Percentiles rank a stretch among this genome's conserved stretches.
Evolutionary conservation across 2,888 invertebrate species (phyloP).

Genomic region (Scaptomyza cyrtandrae): DNA sequence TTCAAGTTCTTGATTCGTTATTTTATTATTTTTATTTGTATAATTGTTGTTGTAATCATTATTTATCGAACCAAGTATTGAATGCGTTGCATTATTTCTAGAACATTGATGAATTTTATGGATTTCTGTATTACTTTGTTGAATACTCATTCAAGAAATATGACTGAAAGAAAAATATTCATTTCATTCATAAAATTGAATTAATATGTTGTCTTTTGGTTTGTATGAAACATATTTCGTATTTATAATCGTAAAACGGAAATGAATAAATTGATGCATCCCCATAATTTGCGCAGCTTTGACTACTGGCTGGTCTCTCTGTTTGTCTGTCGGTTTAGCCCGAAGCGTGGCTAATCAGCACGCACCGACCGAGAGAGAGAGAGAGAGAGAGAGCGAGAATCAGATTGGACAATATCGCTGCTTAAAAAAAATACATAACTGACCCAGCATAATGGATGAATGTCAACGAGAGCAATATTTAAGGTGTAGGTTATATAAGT

Average conservation of each 20-base stretch:
- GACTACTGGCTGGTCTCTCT: background rate
- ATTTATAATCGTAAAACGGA: constrained; percentile 50
- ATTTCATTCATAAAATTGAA: constrained; percentile 40
- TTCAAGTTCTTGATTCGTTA: constrained; percentile 28
- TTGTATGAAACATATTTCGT: background rate
- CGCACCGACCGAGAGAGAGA: constrained; percentile 35
- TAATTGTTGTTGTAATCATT: background rate
- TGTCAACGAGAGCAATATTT: constrained; percentile 1
- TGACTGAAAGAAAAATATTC: background rate
- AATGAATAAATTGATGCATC: constrained; percentile 68
- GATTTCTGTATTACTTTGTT: background rate
- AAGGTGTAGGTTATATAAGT: background rate
- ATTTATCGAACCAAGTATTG: background rate
- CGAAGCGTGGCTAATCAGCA: constrained; percentile 57
- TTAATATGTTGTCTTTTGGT: background rate
- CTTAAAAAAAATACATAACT: constrained; percentile 24
- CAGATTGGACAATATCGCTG: constrained; percentile 10
- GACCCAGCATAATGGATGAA: constrained; percentile 34
- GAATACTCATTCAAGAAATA: too few relatives aligned
- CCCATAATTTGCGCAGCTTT: constrained; percentile 48
- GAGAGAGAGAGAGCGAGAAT: background rate
- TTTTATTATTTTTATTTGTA: constrained; percentile 17
- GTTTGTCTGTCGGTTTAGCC: constrained; percentile 28
- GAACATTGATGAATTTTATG: background rate
- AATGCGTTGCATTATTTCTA: background rate